Percentiles rank a stretch among this genome's conserved stretches.
Evolutionary conservation across 2,797 vertebrate genomes (phyloP).

Genomic region (Myotis planiceps): DNA sequence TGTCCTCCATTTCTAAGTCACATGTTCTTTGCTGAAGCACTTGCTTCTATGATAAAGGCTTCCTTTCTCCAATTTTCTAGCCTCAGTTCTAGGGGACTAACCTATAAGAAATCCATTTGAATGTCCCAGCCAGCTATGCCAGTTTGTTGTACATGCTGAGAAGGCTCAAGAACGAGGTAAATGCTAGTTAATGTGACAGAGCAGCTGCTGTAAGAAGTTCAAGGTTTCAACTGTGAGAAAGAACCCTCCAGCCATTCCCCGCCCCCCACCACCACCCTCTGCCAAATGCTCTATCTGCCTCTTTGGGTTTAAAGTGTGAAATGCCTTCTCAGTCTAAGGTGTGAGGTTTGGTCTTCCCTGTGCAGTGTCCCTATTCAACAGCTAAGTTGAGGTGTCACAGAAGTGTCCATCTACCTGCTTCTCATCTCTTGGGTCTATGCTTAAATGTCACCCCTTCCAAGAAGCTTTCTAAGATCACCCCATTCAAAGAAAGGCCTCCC

Average conservation of each 20-base stretch:
- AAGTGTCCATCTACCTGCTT: neutral
- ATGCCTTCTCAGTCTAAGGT: neutral
- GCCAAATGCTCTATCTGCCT: neutral
- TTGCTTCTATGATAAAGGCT: constrained; percentile 1
- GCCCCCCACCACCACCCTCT: fast-evolving
- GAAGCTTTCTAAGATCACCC: neutral
- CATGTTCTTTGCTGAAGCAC: neutral
- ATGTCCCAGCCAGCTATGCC: neutral
- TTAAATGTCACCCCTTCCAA: neutral
- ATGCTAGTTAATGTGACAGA: neutral
- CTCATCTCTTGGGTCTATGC: neutral
- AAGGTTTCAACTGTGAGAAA: neutral
- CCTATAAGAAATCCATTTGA: neutral
- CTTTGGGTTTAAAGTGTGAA: neutral
- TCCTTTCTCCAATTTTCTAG: neutral
- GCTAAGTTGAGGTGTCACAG: neutral
- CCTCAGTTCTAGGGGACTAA: neutral
- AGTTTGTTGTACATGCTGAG: neutral
- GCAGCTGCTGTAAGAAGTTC: neutral
- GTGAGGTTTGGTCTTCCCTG: neutral
- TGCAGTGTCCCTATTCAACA: neutral
- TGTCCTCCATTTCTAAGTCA: neutral
- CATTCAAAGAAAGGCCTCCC: neutral
- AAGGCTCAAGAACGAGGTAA: neutral
- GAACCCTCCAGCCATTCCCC: neutral